Evolutionary conservation across 2,888 invertebrate species (phyloP).

Genomic region (Noctua pronuba): DNA sequence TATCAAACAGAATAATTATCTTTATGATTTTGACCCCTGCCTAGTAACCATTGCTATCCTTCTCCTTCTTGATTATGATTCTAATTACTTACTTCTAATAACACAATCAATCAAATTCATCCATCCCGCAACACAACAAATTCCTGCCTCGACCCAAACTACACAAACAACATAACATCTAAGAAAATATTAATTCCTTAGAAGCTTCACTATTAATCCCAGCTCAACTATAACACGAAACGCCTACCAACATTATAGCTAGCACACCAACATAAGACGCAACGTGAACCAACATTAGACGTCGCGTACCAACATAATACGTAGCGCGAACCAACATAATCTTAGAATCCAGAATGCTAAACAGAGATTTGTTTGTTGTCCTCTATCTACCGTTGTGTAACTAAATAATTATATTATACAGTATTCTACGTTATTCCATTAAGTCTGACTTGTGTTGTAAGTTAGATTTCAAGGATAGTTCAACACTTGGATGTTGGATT

Average conservation of each 20-base stretch:
- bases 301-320: conserved; percentile 39
- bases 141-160: neutral
- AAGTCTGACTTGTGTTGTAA: conserved; percentile 31
- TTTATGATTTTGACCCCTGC: neutral
- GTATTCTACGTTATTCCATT: conserved; percentile 37
- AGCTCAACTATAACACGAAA: conserved; percentile 51
- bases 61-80: no score
- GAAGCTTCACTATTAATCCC: conserved; percentile 57
- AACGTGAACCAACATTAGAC: conserved; percentile 40
- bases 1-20: neutral
- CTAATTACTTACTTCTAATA: neutral
- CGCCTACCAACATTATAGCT: conserved; percentile 33
- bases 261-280: conserved; percentile 44
- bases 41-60: neutral
- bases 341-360: conserved; percentile 62
- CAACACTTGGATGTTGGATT: neutral
- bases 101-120: neutral
- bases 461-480: conserved; percentile 35
- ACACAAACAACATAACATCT: conserved; percentile 39
- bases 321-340: conserved; percentile 55
- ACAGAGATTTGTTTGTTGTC: conserved; percentile 64
- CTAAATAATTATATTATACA: conserved; percentile 47
- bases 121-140: neutral
- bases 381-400: conserved; percentile 42
- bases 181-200: conserved; percentile 55